These are phyloP conservation scores for Chaenodraco wilsoni DNA, from an alignment of 2,797 vertebrate genomes.

Conservation along the genomic window DNA sequence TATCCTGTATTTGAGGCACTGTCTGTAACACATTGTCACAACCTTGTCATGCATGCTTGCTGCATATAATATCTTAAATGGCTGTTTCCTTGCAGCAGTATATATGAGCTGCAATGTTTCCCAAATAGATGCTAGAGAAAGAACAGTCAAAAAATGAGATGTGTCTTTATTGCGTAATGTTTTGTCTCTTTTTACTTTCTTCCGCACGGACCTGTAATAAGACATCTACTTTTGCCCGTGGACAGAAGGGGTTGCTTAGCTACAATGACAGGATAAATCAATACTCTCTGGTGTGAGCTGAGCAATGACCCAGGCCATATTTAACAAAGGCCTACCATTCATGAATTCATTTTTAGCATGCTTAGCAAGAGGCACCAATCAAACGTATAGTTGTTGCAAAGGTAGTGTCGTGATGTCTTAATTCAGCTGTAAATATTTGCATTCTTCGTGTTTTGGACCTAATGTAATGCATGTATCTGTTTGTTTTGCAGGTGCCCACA, in stretches of 20 bases:
- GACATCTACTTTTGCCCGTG: conserved; percentile 44
- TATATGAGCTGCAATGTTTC: too few species aligned
- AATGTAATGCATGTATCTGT: conserved; percentile 39
- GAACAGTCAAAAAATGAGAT: background rate
- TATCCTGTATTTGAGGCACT: too few species aligned
- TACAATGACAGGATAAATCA: conserved; percentile 70
- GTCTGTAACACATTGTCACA: too few species aligned
- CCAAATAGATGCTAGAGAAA: too few species aligned
- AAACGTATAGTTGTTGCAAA: background rate
- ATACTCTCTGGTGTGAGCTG: conserved; percentile 55
- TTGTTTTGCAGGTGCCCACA: conserved; percentile 78
- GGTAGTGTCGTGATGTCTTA: background rate
- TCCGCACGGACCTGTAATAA: conserved; percentile 35
- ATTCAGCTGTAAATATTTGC: conserved; percentile 16
- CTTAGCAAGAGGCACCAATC: conserved; percentile 8
- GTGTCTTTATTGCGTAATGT: conserved; percentile 12
- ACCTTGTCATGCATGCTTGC: too few species aligned
- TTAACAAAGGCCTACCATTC: conserved; percentile 41
- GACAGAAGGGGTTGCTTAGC: conserved; percentile 66
- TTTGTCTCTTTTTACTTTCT: conserved; percentile 17
- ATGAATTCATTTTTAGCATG: conserved; percentile 32
- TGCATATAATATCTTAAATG: too few species aligned
- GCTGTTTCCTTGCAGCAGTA: too few species aligned
- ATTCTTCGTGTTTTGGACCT: conserved; percentile 10
- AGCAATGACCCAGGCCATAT: conserved; percentile 56